Conservation (phyloP, 2,888 invertebrate species). For the Drosophila neotestacea region DNA sequence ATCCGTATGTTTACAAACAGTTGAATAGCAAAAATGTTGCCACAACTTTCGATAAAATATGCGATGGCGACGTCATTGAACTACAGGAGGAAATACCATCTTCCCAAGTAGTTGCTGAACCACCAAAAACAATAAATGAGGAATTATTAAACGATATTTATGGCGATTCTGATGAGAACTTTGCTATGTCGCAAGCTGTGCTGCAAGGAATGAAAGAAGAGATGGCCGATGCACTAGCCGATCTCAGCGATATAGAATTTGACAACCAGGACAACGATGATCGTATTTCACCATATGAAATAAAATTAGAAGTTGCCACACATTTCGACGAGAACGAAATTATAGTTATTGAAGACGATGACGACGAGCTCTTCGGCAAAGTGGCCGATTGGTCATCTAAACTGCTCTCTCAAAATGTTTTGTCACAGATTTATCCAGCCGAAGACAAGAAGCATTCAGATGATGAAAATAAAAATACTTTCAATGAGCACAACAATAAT, state of each 20-base stretch:
- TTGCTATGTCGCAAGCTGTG: constrained; percentile 77
- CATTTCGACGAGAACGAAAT: constrained; percentile 51
- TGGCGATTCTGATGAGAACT: constrained; percentile 69
- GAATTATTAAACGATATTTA: neutral
- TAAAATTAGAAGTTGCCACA: constrained; percentile 29
- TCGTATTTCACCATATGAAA: neutral
- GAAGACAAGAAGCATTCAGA: constrained; percentile 27
- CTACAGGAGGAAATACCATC: constrained; percentile 16
- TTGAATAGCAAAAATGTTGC: constrained; percentile 39
- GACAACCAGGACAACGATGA: constrained; percentile 39
- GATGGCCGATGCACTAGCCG: constrained; percentile 51
- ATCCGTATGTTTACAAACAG: constrained; percentile 74
- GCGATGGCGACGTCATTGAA: constrained; percentile 60
- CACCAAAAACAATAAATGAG: neutral
- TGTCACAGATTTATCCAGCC: constrained; percentile 77
- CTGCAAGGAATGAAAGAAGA: constrained; percentile 80
- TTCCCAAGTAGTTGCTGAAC: neutral
- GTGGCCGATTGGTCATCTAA: constrained; percentile 78
- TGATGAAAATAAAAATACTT: neutral
- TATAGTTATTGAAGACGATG: constrained; percentile 70
- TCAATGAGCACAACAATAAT: neutral
- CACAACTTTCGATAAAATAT: constrained; percentile 27
- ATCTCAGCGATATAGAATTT: constrained; percentile 24
- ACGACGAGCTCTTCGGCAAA: constrained; percentile 72
- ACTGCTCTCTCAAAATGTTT: constrained; percentile 72